A percentile compares a stretch with the other conserved stretches of the same genome.
Evolutionary conservation across 2,113 vertebrate species (phyloP).

Genomic region (Dromiciops gliroides): DNA sequence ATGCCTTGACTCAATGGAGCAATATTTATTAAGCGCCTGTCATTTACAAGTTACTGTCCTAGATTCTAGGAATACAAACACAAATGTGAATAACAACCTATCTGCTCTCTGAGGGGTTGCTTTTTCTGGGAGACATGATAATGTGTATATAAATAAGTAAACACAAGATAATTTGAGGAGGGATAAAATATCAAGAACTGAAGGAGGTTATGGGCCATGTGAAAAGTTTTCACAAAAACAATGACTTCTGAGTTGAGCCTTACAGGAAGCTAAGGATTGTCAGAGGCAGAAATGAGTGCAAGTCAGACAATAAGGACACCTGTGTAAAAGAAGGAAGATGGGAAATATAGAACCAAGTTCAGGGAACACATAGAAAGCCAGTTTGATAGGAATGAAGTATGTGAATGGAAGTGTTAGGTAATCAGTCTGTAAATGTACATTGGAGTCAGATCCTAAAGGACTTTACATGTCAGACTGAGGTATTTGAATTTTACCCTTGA

Average conservation of each 20-base stretch:
- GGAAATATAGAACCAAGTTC: background rate
- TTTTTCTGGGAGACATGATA: background rate
- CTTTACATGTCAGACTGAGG: background rate
- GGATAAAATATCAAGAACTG: background rate
- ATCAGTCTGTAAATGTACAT: background rate
- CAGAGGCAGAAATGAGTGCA: background rate
- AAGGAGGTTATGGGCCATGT: background rate
- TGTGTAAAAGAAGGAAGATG: background rate
- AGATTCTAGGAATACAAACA: background rate
- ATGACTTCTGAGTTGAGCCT: background rate
- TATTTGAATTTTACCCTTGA: background rate
- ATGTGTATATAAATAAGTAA: background rate
- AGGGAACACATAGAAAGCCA: background rate
- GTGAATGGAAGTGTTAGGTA: background rate
- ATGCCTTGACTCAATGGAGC: background rate
- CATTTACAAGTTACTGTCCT: background rate
- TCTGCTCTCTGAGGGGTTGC: background rate
- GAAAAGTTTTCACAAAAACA: background rate
- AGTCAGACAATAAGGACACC: background rate
- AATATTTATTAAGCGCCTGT: background rate
- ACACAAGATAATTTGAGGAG: background rate
- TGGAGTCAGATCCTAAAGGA: background rate
- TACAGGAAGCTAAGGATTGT: background rate
- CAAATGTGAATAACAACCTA: background rate
- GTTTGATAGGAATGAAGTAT: background rate